These are phyloP conservation scores for Therioaphis trifolii DNA, from an alignment of 2,888 invertebrate genomes.

Conservation along the genomic window DNA sequence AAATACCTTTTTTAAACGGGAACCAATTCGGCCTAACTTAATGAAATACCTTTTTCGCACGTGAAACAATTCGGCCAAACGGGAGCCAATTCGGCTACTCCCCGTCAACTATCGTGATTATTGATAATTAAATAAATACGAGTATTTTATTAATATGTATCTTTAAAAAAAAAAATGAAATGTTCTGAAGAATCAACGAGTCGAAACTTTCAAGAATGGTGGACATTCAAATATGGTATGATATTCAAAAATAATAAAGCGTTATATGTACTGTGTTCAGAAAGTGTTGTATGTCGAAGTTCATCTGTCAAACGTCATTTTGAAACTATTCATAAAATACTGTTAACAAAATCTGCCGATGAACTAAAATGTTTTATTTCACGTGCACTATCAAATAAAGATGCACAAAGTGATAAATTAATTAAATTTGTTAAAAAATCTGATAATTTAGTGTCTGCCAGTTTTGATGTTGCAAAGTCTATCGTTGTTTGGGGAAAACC, in stretches of 20 bases:
- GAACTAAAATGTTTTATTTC: neutral
- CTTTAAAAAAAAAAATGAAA: too few relatives aligned
- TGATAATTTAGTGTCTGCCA: neutral
- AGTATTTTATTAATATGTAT: too few relatives aligned
- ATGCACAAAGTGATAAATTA: neutral
- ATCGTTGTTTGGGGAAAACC: neutral
- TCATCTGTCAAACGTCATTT: neutral
- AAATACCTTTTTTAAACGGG: too few relatives aligned
- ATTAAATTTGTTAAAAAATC: slow-evolving; percentile 32
- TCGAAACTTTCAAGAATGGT: neutral
- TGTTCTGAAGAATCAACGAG: too few relatives aligned
- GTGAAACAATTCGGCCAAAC: too few relatives aligned
- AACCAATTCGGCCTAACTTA: too few relatives aligned
- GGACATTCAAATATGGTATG: slow-evolving; percentile 4
- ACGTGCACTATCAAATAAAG: slow-evolving; percentile 12
- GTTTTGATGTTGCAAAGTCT: slow-evolving; percentile 22
- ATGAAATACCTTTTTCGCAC: too few relatives aligned
- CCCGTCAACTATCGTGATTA: too few relatives aligned
- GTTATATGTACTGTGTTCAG: slow-evolving; percentile 4
- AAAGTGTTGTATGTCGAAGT: slow-evolving; percentile 5
- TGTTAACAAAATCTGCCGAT: neutral
- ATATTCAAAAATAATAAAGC: slow-evolving; percentile 35
- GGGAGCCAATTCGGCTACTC: too few relatives aligned
- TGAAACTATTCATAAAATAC: neutral
- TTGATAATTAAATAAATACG: too few relatives aligned